phyloP scores from a whole-genome alignment of 2,797 vertebrate species.

The Antennarius maculatus region DNA sequence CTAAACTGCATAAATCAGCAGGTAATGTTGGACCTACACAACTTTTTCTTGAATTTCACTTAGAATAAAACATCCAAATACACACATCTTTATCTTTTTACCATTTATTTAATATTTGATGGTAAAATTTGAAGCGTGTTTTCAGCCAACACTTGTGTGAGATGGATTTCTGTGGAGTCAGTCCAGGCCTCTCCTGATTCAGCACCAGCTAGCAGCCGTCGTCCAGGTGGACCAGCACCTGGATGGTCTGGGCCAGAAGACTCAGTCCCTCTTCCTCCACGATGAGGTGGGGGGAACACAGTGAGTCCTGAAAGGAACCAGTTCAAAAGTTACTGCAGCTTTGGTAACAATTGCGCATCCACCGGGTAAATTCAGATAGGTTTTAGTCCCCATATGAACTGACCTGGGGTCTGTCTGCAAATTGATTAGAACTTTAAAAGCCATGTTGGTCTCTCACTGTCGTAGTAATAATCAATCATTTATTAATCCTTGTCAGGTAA shows the following conservation, averaged over 20 bases:
- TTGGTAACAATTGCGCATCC: too few species aligned
- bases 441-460: too few species aligned
- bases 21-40: too few species aligned
- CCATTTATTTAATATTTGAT: constrained; percentile 4
- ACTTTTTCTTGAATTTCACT: too few species aligned
- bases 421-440: too few species aligned
- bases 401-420: too few species aligned
- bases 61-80: constrained; percentile 1
- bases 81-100: constrained; percentile 30
- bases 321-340: not conserved
- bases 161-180: not conserved
- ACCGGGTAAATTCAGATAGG: too few species aligned
- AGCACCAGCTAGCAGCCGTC: constrained; percentile 43
- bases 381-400: too few species aligned
- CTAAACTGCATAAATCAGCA: too few species aligned
- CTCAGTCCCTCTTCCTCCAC: constrained; percentile 85
- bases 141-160: constrained; percentile 12
- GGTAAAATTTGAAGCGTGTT: constrained; percentile 9
- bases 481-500: too few species aligned
- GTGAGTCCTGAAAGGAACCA: constrained; percentile 76
- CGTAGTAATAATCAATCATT: too few species aligned
- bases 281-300: constrained; percentile 86
- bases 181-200: constrained; percentile 51
- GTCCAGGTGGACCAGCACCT: constrained; percentile 73
- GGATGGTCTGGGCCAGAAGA: constrained; percentile 80